phyloP scores from a whole-genome alignment of 2,797 vertebrate species.

The Clamator glandarius region DNA sequence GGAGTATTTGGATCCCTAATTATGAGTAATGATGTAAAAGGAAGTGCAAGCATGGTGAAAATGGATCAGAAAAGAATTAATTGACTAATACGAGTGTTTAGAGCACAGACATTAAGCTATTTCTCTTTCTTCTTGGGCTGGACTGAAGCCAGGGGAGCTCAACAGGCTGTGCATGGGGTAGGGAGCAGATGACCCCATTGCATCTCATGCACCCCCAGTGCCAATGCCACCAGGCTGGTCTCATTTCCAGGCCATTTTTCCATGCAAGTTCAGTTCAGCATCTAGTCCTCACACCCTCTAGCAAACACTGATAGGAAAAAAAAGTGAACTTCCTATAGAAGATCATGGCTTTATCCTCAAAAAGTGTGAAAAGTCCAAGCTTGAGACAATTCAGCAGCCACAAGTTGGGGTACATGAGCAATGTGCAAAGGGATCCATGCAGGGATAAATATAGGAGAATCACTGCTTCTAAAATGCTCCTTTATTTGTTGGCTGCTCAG shows the following conservation, averaged over 20 bases:
- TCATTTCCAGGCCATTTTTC: neutral
- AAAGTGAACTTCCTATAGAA: neutral
- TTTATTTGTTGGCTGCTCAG: neutral
- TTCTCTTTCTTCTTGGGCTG: neutral
- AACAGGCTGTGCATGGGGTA: neutral
- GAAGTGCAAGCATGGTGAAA: slow-evolving; percentile 34
- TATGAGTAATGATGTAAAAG: slow-evolving; percentile 19
- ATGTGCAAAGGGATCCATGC: fast-evolving
- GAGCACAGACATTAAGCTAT: neutral
- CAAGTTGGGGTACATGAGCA: fast-evolving
- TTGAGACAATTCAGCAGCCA: neutral
- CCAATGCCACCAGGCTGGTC: neutral
- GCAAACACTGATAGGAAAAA: neutral
- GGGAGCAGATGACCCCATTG: neutral
- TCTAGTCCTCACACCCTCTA: neutral
- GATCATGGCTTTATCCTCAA: neutral
- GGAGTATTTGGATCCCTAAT: slow-evolving; percentile 5
- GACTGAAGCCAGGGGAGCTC: neutral
- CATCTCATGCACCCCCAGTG: neutral
- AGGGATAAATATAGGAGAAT: neutral
- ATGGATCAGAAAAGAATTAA: slow-evolving; percentile 37
- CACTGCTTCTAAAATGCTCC: neutral
- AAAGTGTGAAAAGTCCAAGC: neutral
- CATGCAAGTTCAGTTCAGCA: neutral
- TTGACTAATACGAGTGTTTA: neutral